These are phyloP conservation scores for Dromiciops gliroides DNA, from an alignment of 2,113 vertebrate species.

Conservation along the genomic window DNA sequence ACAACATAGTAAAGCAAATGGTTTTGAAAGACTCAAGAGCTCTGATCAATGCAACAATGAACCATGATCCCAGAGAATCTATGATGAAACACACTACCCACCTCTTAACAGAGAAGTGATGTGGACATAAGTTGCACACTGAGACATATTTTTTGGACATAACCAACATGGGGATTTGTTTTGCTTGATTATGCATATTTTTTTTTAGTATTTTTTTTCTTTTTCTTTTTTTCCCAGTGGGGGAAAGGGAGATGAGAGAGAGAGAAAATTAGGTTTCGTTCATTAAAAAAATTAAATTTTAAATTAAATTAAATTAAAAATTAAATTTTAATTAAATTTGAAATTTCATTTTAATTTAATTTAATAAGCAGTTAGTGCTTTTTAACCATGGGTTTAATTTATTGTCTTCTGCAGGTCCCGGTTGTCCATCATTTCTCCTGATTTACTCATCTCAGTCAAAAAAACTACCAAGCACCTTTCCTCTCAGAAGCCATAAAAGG, in stretches of 20 bases:
- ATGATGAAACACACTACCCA: background rate
- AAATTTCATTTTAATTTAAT: background rate
- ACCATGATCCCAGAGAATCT: background rate
- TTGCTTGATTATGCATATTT: background rate
- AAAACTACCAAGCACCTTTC: background rate
- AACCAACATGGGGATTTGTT: background rate
- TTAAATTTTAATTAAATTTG: too few species aligned
- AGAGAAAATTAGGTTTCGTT: background rate
- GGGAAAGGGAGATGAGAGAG: too few species aligned
- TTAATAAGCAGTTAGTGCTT: background rate
- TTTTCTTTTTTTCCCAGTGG: background rate
- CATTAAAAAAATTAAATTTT: too few species aligned
- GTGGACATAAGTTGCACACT: background rate
- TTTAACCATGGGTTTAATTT: background rate
- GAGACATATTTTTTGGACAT: background rate
- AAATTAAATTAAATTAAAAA: too few species aligned
- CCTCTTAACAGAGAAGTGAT: background rate
- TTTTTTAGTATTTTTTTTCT: background rate
- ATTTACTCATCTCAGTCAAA: background rate
- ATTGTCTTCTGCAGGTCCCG: background rate
- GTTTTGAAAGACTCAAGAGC: background rate
- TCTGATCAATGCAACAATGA: background rate
- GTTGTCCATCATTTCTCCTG: background rate
- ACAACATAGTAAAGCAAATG: background rate
- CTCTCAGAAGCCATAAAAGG: background rate